Evolutionary conservation across 2,888 invertebrate species (phyloP).

Genomic region (Acheta domesticus): DNA sequence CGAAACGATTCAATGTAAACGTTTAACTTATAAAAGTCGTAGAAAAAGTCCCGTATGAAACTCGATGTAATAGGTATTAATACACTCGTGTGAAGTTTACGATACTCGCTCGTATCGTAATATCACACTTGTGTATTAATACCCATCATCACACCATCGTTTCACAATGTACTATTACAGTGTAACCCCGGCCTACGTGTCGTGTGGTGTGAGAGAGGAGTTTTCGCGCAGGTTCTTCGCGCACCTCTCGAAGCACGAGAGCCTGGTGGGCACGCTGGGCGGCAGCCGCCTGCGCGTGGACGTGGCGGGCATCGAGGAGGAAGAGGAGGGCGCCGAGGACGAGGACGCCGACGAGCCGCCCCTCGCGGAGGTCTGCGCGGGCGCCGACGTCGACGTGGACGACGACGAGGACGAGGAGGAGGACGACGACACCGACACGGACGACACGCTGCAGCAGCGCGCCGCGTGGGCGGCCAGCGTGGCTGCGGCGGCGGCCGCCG

Average conservation of each 20-base stretch:
- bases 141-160: no score
- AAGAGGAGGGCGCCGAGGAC: background rate
- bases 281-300: background rate
- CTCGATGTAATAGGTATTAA: no score
- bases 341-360: background rate
- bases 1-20: no score
- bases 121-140: no score
- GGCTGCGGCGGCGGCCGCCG: conserved; percentile 21
- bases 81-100: no score
- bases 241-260: conserved; percentile 24
- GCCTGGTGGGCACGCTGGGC: background rate
- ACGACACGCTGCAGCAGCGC: background rate
- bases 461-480: conserved; percentile 5
- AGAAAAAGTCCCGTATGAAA: no score
- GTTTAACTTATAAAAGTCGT: no score
- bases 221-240: background rate
- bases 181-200: no score
- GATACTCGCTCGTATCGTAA: no score
- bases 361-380: background rate
- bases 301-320: conserved; percentile 8
- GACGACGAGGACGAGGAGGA: conserved; percentile 33
- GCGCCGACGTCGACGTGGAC: conserved; percentile 27
- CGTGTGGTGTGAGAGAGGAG: no score
- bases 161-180: no score
- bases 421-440: conserved; percentile 28